Evolutionary conservation across 64 coral and sea anemone genomes (phyloP).

Genomic region (Montipora efflorescens): DNA sequence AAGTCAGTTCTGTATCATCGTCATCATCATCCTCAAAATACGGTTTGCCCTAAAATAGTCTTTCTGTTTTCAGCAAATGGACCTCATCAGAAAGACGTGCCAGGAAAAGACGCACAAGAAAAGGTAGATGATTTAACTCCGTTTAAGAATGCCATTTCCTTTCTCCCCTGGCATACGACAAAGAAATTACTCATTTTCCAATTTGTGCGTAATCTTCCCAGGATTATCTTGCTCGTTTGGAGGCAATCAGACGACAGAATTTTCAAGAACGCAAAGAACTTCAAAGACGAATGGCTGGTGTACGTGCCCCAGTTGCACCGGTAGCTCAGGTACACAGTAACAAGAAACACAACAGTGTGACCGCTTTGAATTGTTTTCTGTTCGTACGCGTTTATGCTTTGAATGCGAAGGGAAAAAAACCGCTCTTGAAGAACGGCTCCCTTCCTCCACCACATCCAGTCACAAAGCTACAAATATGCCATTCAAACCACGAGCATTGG

Average conservation of each 20-base stretch:
- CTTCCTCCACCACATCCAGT: no score
- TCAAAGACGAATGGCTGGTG: conserved; percentile 90
- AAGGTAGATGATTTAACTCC: background rate
- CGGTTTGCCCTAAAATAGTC: background rate
- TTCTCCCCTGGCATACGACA: background rate
- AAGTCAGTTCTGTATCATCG: no score
- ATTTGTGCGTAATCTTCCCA: conserved; percentile 12
- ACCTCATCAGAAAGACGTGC: background rate
- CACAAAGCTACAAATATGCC: no score
- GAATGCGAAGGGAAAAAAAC: no score
- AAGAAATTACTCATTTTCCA: background rate
- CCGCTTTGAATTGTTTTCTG: no score
- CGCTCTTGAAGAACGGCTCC: no score
- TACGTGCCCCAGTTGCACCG: conserved; percentile 67
- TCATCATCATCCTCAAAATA: no score
- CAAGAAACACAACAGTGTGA: background rate
- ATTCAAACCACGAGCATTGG: no score
- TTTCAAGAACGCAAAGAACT: conserved; percentile 88
- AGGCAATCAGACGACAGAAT: conserved; percentile 93
- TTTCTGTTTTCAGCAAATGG: conserved; percentile 5
- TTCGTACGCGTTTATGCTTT: no score
- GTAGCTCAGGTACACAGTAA: conserved; percentile 9
- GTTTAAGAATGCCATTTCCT: background rate
- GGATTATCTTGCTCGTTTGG: conserved; percentile 93
- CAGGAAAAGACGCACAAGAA: conserved; percentile 41